Evolutionary conservation across 1,140 invertebrate genomes (phyloP).

Genomic region (Ceratosolen fusciceps): DNA sequence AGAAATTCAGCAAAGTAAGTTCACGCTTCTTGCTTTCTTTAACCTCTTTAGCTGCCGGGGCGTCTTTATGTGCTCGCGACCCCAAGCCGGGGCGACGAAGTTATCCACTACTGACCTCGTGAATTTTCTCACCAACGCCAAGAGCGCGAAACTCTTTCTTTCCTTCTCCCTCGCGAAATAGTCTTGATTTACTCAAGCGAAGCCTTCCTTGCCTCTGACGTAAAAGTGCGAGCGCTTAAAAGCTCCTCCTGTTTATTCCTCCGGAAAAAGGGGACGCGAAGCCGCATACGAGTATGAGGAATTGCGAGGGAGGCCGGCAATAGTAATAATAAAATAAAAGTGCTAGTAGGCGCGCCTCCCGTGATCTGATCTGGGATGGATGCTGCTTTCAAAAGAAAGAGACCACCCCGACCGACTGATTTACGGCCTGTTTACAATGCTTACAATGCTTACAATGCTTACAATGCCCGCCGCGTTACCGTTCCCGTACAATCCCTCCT

Average conservation of each 20-base stretch:
- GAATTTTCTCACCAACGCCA: conserved; percentile 6
- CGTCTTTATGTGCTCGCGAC: neutral
- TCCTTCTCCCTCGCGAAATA: neutral
- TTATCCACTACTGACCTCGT: conserved; percentile 25
- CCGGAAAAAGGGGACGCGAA: conserved; percentile 3
- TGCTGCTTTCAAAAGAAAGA: neutral
- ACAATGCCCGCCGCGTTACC: too few relatives aligned
- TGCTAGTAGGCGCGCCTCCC: neutral
- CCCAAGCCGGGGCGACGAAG: neutral
- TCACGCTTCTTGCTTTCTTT: conserved; percentile 8
- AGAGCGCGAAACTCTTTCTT: neutral
- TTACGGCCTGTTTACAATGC: neutral
- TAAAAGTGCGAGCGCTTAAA: conserved; percentile 20
- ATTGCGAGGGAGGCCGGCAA: neutral
- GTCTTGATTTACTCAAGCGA: conserved; percentile 34
- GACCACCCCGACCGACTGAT: neutral
- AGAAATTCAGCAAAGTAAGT: conserved; percentile 20
- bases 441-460: neutral
- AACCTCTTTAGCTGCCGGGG: neutral
- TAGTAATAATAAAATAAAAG: neutral
- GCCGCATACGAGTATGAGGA: too few relatives aligned
- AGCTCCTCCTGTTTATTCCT: conserved; percentile 2
- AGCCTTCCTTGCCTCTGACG: conserved; percentile 45
- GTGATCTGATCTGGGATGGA: neutral
- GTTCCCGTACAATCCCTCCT: too few relatives aligned